Evolutionary conservation across 2,113 vertebrate species (phyloP).

Genomic region (Catagonus wagneri): DNA sequence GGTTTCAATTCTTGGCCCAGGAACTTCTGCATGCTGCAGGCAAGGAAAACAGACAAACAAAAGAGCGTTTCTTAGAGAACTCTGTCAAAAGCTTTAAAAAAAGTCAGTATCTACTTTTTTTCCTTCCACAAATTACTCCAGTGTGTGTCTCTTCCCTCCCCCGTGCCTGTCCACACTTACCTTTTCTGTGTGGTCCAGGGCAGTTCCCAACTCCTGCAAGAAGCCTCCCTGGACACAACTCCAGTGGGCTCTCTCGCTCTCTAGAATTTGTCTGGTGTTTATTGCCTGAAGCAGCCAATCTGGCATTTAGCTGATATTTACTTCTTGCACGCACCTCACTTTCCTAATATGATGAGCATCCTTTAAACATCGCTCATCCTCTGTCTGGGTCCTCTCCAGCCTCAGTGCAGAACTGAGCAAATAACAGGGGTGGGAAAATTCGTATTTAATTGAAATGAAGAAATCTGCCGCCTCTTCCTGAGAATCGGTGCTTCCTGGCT

Average conservation of each 20-base stretch:
- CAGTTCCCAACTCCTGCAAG: neutral
- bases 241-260: neutral
- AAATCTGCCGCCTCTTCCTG: neutral
- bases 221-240: neutral
- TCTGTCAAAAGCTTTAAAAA: slow-evolving; percentile 1
- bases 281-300: neutral
- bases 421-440: slow-evolving; percentile 33
- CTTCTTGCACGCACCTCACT: slow-evolving; percentile 11
- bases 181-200: neutral
- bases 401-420: slow-evolving; percentile 49
- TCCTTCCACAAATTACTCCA: neutral
- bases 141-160: neutral
- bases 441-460: slow-evolving; percentile 64
- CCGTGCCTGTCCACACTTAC: neutral
- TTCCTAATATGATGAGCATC: slow-evolving; percentile 8
- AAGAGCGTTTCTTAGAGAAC: neutral
- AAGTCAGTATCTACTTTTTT: neutral
- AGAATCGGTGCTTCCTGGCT: neutral
- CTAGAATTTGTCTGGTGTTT: neutral
- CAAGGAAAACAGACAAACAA: neutral
- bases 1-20: too few relatives aligned
- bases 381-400: slow-evolving; percentile 15
- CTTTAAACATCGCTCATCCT: slow-evolving; percentile 40
- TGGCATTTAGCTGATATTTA: slow-evolving; percentile 68
- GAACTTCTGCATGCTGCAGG: too few relatives aligned